A percentile compares a stretch with the other conserved stretches of the same genome.
Conservation (phyloP, 1,140 invertebrate genomes). For the Nasonia giraulti region DNA sequence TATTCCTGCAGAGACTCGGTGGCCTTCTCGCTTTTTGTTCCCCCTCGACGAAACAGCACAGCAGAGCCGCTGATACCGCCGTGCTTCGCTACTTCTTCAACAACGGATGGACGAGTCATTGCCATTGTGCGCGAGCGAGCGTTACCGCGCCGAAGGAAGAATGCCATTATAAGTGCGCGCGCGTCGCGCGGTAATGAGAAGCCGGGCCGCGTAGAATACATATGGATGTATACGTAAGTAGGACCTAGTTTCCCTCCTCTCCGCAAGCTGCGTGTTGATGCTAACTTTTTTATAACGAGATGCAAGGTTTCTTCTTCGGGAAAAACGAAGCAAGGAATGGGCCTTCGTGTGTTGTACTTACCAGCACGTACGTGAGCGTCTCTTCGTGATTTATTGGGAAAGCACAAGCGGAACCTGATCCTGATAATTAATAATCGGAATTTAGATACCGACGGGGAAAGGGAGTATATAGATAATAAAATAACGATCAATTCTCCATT, state of each 20-base stretch:
- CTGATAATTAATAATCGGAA: background rate
- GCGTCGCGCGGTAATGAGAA: background rate
- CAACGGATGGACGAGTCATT: constrained; percentile 7
- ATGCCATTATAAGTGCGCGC: background rate
- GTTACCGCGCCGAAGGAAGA: background rate
- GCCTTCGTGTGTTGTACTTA: background rate
- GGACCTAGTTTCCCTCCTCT: background rate
- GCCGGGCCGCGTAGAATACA: background rate
- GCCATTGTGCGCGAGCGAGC: background rate
- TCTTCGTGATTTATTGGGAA: background rate
- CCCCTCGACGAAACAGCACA: background rate
- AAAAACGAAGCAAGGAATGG: no score
- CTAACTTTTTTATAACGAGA: background rate
- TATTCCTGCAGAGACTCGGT: background rate
- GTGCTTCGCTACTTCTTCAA: background rate
- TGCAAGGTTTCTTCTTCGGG: background rate
- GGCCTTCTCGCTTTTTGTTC: background rate
- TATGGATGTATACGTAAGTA: background rate
- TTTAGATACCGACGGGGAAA: background rate
- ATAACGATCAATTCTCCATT: background rate
- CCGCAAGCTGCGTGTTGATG: background rate
- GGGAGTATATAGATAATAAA: background rate
- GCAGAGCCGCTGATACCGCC: no score
- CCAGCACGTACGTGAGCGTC: background rate
- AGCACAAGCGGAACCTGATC: background rate